phyloP scores from a whole-genome alignment of 2,797 vertebrate species.

The Melanotaenia trifasciata region DNA sequence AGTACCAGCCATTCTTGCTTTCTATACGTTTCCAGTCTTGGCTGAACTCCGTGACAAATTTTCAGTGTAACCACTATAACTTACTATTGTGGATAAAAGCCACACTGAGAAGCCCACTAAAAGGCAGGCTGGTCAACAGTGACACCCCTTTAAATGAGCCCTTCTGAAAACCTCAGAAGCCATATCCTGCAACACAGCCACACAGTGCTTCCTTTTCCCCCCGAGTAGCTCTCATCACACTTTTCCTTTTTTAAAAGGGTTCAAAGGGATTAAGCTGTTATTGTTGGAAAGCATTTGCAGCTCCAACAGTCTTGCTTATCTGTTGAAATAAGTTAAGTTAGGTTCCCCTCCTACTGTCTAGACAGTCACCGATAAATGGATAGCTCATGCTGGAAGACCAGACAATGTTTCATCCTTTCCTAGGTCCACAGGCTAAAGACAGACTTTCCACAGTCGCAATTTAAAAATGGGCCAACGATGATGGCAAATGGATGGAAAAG shows the following conservation, averaged over 20 bases:
- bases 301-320: slow-evolving; percentile 55
- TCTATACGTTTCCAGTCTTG: slow-evolving; percentile 61
- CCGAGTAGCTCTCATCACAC: slow-evolving; percentile 60
- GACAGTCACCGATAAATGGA: slow-evolving; percentile 51
- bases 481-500: slow-evolving; percentile 31
- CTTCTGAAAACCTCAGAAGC: slow-evolving; percentile 81
- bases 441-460: slow-evolving; percentile 41
- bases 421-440: slow-evolving; percentile 11
- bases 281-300: slow-evolving; percentile 54
- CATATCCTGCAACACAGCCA: slow-evolving; percentile 83
- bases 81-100: slow-evolving; percentile 75
- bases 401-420: slow-evolving; percentile 46
- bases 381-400: slow-evolving; percentile 26
- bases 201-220: slow-evolving; percentile 73
- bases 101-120: slow-evolving; percentile 73
- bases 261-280: slow-evolving; percentile 64
- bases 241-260: slow-evolving; percentile 63
- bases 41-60: slow-evolving; percentile 74
- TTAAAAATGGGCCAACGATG: slow-evolving; percentile 28
- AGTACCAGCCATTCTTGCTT: slow-evolving; percentile 45
- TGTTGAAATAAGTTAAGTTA: slow-evolving; percentile 46
- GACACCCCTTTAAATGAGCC: slow-evolving; percentile 84
- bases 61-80: slow-evolving; percentile 73
- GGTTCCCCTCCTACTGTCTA: slow-evolving; percentile 46
- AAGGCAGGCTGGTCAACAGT: slow-evolving; percentile 75